Base-by-base conservation (phyloP, 2,888 invertebrate species). In the Dasysyrphus tricinctus region DNA sequence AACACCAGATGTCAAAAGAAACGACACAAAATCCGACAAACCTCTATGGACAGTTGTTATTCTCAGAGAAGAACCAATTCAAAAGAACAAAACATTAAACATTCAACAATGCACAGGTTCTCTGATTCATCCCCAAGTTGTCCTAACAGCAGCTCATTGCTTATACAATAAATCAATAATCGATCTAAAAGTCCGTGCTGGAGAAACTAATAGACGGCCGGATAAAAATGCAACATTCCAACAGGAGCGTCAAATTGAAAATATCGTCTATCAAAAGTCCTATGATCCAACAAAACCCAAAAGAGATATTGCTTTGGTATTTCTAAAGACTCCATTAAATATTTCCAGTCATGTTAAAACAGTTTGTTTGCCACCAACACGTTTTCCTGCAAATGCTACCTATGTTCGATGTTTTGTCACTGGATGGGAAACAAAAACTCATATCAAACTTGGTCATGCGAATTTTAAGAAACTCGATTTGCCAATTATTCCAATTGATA, bases 81-180 rank as follows among this genome's bases (percentile, higher is more conserved):
- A 29, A 63, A 63, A 74, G 11, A 79, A 85, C 7, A 78, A 87
- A 54, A 75, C 42, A 0, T 84, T 90, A 0, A 89, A 89, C 63
- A 67, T 90, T 44, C 97, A 96, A 91, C 90, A 91, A 75, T 92
- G 92, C 72, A 91, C 92, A 1, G 92, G 92, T 9, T 91, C 92
- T 0, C 29, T 92, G 3, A 91, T 92, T 59, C 89, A 91, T 24
- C 91, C 91, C 0, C 88, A 89, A 42, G 96, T 96, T 0, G 96
- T 97, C 0, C 90, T 97, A 4, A 97, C 97, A 0, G 96, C 97
- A 0, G 97, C 97, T 0, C 97, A 98, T 91, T 96, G 96, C 90
- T 94, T 96, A 29, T 77, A 89, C 0, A 77, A 88, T 19, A 76
- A 90, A 63, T 88, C 72, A 9, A 11, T 61, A 2, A 7, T 12